These are phyloP conservation scores for Iguana delicatissima DNA, from an alignment of 2,797 vertebrate species.

Conservation along the genomic window DNA sequence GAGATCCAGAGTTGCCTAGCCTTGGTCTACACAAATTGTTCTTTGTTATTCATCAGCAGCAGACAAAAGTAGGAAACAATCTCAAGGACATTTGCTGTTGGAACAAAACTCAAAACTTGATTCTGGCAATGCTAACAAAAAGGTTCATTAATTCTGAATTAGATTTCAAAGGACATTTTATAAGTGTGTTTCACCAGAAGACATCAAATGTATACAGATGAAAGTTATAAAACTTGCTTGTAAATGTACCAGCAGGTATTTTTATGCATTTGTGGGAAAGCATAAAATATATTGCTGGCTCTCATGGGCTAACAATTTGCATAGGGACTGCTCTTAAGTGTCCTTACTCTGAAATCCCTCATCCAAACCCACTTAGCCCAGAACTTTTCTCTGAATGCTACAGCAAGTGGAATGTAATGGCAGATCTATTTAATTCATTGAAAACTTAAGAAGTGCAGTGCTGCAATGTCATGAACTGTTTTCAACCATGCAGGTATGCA, in stretches of 20 bases:
- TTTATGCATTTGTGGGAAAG: constrained; percentile 10
- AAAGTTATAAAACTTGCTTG: constrained; percentile 28
- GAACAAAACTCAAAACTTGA: constrained; percentile 23
- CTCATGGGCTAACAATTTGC: background rate
- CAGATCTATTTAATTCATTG: background rate
- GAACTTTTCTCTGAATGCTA: background rate
- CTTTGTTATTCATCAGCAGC: background rate
- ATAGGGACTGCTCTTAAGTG: background rate
- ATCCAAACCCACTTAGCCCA: background rate
- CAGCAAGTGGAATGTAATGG: background rate
- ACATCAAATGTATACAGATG: background rate
- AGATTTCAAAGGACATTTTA: constrained; percentile 21
- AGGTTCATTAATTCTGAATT: constrained; percentile 33
- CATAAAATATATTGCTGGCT: constrained; percentile 10
- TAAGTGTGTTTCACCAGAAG: constrained; percentile 1
- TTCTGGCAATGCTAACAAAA: constrained; percentile 24
- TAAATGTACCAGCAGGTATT: background rate
- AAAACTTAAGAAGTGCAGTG: background rate
- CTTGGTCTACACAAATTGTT: background rate
- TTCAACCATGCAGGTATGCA: background rate
- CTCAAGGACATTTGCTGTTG: background rate
- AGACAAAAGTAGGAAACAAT: background rate
- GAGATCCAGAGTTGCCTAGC: too few relatives aligned
- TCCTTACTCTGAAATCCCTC: background rate
- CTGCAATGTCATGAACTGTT: background rate